A percentile compares a stretch with the other conserved stretches of the same genome.
Evolutionary conservation across 2,888 invertebrate genomes (phyloP).

Genomic region (Caradrina kadenii): DNA sequence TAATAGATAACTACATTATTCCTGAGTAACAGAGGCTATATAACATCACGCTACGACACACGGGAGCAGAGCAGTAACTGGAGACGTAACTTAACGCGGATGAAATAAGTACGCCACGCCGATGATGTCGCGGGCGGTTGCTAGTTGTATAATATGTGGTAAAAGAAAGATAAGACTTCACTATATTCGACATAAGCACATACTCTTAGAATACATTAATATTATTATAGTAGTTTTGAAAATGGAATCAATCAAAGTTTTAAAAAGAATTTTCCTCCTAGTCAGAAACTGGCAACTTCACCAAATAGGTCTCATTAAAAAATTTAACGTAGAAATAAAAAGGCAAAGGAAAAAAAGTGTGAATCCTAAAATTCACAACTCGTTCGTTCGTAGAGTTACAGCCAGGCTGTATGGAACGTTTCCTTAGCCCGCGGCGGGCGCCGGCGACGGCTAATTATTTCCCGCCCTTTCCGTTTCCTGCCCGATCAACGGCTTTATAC

Average conservation of each 20-base stretch:
- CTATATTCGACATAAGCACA: too few species aligned
- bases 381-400: conserved; percentile 68
- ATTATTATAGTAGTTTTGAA: too few species aligned
- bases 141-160: too few species aligned
- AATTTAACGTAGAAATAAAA: conserved; percentile 41
- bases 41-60: too few species aligned
- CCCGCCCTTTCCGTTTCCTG: conserved; percentile 84
- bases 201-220: too few species aligned
- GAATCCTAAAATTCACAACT: conserved; percentile 66
- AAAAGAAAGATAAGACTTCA: too few species aligned
- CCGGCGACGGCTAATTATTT: conserved; percentile 85
- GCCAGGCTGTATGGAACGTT: conserved; percentile 74
- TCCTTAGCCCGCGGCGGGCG: conserved; percentile 78
- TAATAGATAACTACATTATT: too few species aligned
- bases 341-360: conserved; percentile 59
- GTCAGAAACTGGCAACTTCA: conserved; percentile 23
- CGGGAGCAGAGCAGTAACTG: too few species aligned
- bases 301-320: conserved; percentile 59
- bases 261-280: conserved; percentile 5
- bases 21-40: too few species aligned
- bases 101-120: too few species aligned
- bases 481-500: conserved; percentile 72
- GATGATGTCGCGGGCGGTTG: too few species aligned
- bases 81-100: too few species aligned
- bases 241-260: conserved; percentile 36